Conservation (phyloP, 2,113 vertebrate species). For the Aegithalos caudatus region DNA sequence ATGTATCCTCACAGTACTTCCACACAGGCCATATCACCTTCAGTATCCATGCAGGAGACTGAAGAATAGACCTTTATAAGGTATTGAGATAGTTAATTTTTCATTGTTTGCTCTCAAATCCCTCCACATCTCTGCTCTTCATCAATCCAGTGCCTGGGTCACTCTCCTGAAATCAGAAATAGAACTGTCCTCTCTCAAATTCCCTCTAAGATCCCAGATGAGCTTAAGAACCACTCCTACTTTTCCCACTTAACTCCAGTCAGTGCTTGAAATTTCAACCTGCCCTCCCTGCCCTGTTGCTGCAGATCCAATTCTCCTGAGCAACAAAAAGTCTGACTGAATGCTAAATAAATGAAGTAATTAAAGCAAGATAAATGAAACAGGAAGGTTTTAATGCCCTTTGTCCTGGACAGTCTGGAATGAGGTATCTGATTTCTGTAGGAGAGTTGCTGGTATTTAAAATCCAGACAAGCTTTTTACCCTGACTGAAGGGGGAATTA, state of each 20-base stretch:
- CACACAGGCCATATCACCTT: background rate
- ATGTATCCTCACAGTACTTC: background rate
- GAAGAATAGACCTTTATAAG: background rate
- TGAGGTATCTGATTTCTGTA: background rate
- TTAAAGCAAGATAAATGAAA: background rate
- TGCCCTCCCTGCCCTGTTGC: background rate
- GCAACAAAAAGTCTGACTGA: background rate
- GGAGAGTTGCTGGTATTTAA: background rate
- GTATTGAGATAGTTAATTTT: background rate
- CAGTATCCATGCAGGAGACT: background rate
- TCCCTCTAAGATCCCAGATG: background rate
- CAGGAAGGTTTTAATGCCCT: background rate
- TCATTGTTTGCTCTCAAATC: background rate
- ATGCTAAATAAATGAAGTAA: background rate
- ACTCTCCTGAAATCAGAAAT: background rate
- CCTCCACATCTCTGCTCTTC: background rate
- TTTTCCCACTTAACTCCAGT: background rate
- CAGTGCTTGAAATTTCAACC: background rate
- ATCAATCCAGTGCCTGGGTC: background rate
- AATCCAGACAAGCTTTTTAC: background rate
- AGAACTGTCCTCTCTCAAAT: background rate
- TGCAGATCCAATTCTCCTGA: background rate
- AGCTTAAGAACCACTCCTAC: background rate
- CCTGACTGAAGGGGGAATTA: background rate
- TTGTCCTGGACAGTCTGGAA: background rate